Evolutionary conservation across 1,140 invertebrate species (phyloP), one percentile per base, ranked within the genome.

Genomic region (Magallana angulata): DNA sequence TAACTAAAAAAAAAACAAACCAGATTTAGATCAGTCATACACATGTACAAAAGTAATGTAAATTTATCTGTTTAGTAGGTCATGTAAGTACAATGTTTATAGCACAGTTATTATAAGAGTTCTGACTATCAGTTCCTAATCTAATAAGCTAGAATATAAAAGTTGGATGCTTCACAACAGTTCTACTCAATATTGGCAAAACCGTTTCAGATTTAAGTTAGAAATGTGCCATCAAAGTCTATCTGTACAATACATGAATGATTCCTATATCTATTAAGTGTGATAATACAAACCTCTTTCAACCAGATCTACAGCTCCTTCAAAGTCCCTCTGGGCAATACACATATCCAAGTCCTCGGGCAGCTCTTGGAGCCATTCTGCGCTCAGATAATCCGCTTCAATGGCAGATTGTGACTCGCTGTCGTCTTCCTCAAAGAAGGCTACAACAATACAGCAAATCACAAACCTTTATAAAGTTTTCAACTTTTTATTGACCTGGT

Each of bases 291-390:
- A 76, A 95, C 94, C 97, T 95, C 96, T 97, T 90, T 97, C 96
- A 84, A 99, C 96, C 9, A 99, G 95, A 88, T 82, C 96, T 87
- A 98, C 97, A 18, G 99, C 98, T 93, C 98, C 97, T 94, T 99
- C 98, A 94, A 99, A 99, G 93, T 99, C 98, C 91, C 99, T 96
- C 94, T 99, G 98, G n/a, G 98, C 99, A 90, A 99, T 98, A 88
- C 97, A 97, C 18, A 99, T 98, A 95, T 99, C 98, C 36, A 99
- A 95, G 94, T 99, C 98, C 94, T 99, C 98, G 24, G 98, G 97
- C 0, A 98, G 96, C 95, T 99, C 98, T 85, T 97, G 92, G 57
- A 99, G 94, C 98, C 98, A 99, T 90, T 99, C 98, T 0, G 97
- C 92, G 85, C 93, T 92, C 4, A 95, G 86, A 80, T 94, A 90